Evolutionary conservation across 2,113 vertebrate species (phyloP), one percentile per base, ranked within the genome.

Genomic region (Dasyprocta punctata): DNA sequence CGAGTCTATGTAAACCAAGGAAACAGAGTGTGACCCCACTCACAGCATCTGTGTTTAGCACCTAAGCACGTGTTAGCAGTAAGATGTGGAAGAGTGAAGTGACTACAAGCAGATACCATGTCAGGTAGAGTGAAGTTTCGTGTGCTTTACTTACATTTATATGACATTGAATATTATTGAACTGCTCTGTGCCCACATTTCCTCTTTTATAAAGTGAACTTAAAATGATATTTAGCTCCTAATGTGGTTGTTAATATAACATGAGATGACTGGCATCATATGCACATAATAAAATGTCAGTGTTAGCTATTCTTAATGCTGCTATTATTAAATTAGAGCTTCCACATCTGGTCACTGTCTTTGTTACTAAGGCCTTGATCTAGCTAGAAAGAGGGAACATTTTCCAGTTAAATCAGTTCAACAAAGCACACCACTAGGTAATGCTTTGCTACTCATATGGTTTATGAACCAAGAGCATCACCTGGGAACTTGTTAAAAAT

Each of bases 71-170:
- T 19, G 36, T 38, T 44, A 73, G 10, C 26, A 92, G 0, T 78
- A 83, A 73, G 38, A 38, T 33, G 16, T 4, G 38, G 8, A 49
- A 41, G 26, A 14, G 5, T 75, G 3, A 22, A 63, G 3, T 82
- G 52, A 90, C 86, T 44, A 44, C 69, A 85, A 89, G 16, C 10
- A 86, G 63, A 75, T 30, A 52, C 28, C 84, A 33, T n/a, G 16
- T 86, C 28, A 90, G 49, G 38, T 47, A 92, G 71, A 54, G 12
- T 54, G 41, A 94, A 71, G 47, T 58, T 60, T 13, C 81, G 80
- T 4, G 36, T 54, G 81, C 91, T 95, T 24, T 87, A 38, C 61
- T 96, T 90, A 82, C 17, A n/a, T 90, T 95, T 92, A n/a, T 83
- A 65, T 93, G 33, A 86, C 33, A 38, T 3, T 88, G 30, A 19